A percentile compares a stretch with the other conserved stretches of the same genome.
phyloP scores from a whole-genome alignment of 2,888 invertebrate genomes.

The Polia nebulosa region DNA sequence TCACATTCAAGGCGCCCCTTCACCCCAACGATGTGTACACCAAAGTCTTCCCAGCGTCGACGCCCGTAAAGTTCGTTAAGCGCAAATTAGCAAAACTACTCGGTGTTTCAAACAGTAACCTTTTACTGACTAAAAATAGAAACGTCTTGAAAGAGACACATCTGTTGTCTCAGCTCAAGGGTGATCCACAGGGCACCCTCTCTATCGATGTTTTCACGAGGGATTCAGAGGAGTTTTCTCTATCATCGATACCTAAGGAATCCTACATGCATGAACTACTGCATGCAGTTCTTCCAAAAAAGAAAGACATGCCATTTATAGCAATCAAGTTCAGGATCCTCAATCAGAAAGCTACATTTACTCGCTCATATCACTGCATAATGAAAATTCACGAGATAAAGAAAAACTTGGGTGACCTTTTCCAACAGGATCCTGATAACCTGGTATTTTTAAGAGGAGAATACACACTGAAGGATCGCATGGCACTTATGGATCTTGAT shows the following conservation, averaged over 20 bases:
- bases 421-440: constrained; percentile 88
- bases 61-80: constrained; percentile 85
- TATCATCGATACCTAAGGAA: constrained; percentile 85
- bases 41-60: constrained; percentile 87
- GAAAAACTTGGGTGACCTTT: constrained; percentile 91
- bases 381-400: constrained; percentile 91
- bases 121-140: constrained; percentile 84
- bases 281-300: constrained; percentile 82
- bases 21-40: constrained; percentile 82
- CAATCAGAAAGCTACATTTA: constrained; percentile 86
- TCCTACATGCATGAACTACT: constrained; percentile 85
- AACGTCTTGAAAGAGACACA: constrained; percentile 84
- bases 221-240: constrained; percentile 83
- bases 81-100: constrained; percentile 86
- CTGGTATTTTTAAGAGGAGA: constrained; percentile 88
- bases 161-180: constrained; percentile 81
- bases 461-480: constrained; percentile 82
- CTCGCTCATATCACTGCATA: constrained; percentile 88
- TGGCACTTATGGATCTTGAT: constrained; percentile 85
- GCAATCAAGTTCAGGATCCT: constrained; percentile 85
- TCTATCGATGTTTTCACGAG: constrained; percentile 86
- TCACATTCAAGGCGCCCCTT: constrained; percentile 84
- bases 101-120: constrained; percentile 81
- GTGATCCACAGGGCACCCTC: constrained; percentile 83
- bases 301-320: constrained; percentile 85